Conservation (phyloP, 2,888 invertebrate genomes). For the Spodoptera picta region DNA sequence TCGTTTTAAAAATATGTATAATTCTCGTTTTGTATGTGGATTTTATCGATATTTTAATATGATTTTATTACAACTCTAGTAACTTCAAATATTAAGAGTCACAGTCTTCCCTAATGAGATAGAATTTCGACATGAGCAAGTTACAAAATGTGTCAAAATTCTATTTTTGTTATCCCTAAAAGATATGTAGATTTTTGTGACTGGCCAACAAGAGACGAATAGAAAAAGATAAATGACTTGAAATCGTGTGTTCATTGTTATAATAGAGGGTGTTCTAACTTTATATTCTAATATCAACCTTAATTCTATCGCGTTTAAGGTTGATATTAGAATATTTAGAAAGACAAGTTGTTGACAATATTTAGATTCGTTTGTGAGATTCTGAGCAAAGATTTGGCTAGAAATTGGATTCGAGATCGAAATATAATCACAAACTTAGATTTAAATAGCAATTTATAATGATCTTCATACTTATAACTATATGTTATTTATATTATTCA, state of each 20-base stretch:
- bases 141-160: no score
- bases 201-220: background rate
- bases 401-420: conserved; percentile 19
- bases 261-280: conserved; percentile 5
- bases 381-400: conserved; percentile 34
- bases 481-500: conserved; percentile 52
- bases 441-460: conserved; percentile 45
- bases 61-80: no score
- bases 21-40: no score
- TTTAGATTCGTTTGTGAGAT: conserved; percentile 44
- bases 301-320: background rate
- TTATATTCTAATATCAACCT: conserved; percentile 26
- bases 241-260: conserved; percentile 4
- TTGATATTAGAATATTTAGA: conserved; percentile 29
- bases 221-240: conserved; percentile 6
- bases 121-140: no score
- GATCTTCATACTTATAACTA: conserved; percentile 54
- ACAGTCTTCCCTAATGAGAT: no score
- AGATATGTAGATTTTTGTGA: no score
- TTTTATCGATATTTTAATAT: no score
- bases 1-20: no score
- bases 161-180: no score
- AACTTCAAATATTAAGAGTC: no score
- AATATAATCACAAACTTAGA: conserved; percentile 39
- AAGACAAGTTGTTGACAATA: conserved; percentile 40